Evolutionary conservation across 2,888 invertebrate genomes (phyloP).

Genomic region (Heliconius erato): DNA sequence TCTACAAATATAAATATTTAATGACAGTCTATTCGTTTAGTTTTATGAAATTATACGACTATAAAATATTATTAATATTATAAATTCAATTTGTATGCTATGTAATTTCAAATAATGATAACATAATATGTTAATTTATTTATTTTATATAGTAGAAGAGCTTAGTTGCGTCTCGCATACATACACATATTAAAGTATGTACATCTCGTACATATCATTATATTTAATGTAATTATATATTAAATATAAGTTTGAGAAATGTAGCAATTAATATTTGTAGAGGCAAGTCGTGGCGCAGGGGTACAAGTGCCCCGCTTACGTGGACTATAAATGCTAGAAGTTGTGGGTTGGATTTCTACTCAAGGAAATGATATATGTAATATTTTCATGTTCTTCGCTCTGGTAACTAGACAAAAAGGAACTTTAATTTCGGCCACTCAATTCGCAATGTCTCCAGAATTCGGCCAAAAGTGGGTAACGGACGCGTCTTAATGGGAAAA

Average conservation of each 20-base stretch:
- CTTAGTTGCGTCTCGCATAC: too few relatives aligned
- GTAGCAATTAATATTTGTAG: too few relatives aligned
- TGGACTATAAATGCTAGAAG: too few relatives aligned
- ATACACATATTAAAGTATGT: too few relatives aligned
- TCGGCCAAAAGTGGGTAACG: rapidly evolving
- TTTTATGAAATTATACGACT: slow-evolving; percentile 15
- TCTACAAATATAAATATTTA: slow-evolving; percentile 25
- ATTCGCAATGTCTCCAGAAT: background rate
- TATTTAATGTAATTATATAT: too few relatives aligned
- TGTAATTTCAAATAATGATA: background rate
- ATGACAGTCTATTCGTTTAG: slow-evolving; percentile 14
- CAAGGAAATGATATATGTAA: too few relatives aligned
- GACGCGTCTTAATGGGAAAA: background rate
- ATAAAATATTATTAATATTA: slow-evolving; percentile 12
- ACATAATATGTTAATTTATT: background rate
- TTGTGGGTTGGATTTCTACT: too few relatives aligned
- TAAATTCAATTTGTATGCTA: slow-evolving; percentile 8
- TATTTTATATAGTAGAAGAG: background rate
- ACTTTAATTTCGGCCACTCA: background rate
- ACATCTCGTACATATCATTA: too few relatives aligned
- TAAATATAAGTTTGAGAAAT: too few relatives aligned
- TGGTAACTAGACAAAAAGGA: background rate
- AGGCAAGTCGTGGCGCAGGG: too few relatives aligned
- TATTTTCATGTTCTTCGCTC: too few relatives aligned
- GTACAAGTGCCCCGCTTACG: too few relatives aligned